Conservation (phyloP, 2,113 vertebrate genomes). For the Polypterus bichir region DNA sequence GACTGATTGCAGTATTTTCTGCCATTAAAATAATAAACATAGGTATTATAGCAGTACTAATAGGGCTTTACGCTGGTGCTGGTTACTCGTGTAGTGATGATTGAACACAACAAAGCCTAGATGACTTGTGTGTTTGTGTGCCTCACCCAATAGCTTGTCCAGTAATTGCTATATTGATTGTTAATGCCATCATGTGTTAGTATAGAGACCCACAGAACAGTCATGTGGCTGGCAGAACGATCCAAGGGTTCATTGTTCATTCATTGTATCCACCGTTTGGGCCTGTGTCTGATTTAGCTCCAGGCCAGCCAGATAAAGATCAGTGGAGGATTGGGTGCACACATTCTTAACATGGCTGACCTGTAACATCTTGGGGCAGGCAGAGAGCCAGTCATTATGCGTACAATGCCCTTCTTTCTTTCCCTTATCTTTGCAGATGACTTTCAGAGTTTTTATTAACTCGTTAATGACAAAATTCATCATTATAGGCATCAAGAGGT, state of each 20-base stretch:
- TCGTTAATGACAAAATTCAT: conserved; percentile 90
- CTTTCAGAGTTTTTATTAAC: conserved; percentile 97
- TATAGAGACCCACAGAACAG: conserved; percentile 59
- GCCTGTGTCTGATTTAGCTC: conserved; percentile 79
- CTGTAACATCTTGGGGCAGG: conserved; percentile 84
- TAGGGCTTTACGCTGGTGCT: not conserved
- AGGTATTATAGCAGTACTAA: no score
- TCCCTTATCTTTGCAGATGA: conserved; percentile 90
- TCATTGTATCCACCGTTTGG: conserved; percentile 82
- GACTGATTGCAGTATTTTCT: no score
- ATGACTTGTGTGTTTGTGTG: conserved; percentile 43
- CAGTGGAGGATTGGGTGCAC: conserved; percentile 92
- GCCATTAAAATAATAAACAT: no score
- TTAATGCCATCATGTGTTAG: conserved; percentile 88
- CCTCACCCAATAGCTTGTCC: conserved; percentile 77
- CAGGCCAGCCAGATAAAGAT: conserved; percentile 87
- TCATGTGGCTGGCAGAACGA: conserved; percentile 62
- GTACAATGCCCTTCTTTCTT: conserved; percentile 89
- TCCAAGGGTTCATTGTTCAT: conserved; percentile 91
- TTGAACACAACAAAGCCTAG: conserved; percentile 30
- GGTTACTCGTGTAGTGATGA: conserved; percentile 3
- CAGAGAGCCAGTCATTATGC: conserved; percentile 79
- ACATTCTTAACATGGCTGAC: conserved; percentile 99
- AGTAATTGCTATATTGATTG: conserved; percentile 88
- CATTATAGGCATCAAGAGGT: conserved; percentile 54